A percentile compares a stretch with the other conserved stretches of the same genome.
Conservation (phyloP, 2,797 vertebrate genomes). For the Protonibea diacanthus region DNA sequence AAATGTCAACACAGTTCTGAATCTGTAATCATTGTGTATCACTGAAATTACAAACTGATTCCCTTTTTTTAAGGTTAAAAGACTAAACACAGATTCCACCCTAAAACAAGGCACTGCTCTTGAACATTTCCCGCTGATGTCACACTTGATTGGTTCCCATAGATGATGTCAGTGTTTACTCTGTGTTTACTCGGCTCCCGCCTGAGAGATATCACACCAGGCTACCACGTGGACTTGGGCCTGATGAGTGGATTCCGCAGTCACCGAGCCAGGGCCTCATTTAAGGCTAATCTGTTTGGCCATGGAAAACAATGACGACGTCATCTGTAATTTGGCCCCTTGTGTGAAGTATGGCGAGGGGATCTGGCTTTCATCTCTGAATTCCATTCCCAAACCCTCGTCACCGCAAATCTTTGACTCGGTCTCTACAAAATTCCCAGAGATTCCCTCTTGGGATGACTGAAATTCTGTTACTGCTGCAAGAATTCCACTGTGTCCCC, state of each 20-base stretch:
- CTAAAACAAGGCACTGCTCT: conserved; percentile 10
- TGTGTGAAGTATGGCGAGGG: conserved; percentile 67
- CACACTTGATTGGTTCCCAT: conserved; percentile 60
- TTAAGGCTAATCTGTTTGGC: conserved; percentile 78
- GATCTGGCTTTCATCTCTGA: conserved; percentile 69
- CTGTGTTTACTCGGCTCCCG: conserved; percentile 75
- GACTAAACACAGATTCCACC: conserved; percentile 3
- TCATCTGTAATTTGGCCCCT: conserved; percentile 75
- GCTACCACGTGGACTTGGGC: conserved; percentile 61
- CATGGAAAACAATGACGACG: conserved; percentile 74
- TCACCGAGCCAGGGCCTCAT: conserved; percentile 55
- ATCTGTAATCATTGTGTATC: not conserved
- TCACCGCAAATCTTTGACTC: conserved; percentile 45
- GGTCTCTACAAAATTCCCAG: conserved; percentile 49
- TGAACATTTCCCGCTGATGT: conserved; percentile 66
- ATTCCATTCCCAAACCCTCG: conserved; percentile 61
- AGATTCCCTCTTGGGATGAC: conserved; percentile 54
- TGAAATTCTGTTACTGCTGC: conserved; percentile 52
- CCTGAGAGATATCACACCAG: conserved; percentile 79
- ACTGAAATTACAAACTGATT: not conserved
- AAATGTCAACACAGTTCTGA: not conserved
- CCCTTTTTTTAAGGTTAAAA: not conserved
- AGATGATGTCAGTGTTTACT: conserved; percentile 82
- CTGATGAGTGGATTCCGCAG: conserved; percentile 61
- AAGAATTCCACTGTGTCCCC: conserved; percentile 45